These are phyloP conservation scores for Xanthia icteritia DNA, from an alignment of 2,888 invertebrate genomes.

Conservation along the genomic window DNA sequence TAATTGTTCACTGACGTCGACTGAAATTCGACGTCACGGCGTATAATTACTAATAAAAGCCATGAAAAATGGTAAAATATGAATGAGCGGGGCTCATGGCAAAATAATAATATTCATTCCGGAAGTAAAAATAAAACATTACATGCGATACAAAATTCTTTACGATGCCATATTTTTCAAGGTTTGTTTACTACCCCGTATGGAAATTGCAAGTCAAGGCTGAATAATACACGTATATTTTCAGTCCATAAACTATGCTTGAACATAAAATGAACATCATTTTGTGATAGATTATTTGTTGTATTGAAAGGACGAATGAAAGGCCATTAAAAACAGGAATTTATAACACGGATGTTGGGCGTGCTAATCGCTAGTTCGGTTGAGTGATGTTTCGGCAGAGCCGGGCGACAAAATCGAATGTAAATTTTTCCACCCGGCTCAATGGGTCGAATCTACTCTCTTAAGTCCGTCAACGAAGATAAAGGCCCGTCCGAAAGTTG, in stretches of 20 bases:
- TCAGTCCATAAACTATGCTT: slow-evolving; percentile 4
- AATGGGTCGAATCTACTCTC: too few species aligned
- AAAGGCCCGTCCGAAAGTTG: too few species aligned
- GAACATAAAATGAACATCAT: neutral
- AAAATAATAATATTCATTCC: neutral
- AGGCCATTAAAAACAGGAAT: neutral
- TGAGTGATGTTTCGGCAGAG: too few species aligned
- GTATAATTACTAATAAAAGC: too few species aligned
- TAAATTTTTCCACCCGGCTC: neutral
- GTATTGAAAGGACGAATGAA: neutral
- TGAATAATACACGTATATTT: neutral
- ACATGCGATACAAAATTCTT: slow-evolving; percentile 23
- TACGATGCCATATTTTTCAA: slow-evolving; percentile 27
- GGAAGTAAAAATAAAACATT: slow-evolving; percentile 37
- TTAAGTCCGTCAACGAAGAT: too few species aligned
- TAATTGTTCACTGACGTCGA: too few species aligned
- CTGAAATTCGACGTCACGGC: too few species aligned
- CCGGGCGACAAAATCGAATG: neutral
- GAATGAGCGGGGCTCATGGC: too few species aligned
- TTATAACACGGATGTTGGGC: too few species aligned
- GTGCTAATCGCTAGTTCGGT: neutral
- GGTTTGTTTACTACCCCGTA: slow-evolving; percentile 15
- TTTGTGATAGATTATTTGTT: neutral
- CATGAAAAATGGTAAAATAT: too few species aligned
- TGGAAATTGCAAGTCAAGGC: slow-evolving; percentile 30